phyloP scores from a whole-genome alignment of 1,140 invertebrate genomes.

The Adoxophyes honmai region DNA sequence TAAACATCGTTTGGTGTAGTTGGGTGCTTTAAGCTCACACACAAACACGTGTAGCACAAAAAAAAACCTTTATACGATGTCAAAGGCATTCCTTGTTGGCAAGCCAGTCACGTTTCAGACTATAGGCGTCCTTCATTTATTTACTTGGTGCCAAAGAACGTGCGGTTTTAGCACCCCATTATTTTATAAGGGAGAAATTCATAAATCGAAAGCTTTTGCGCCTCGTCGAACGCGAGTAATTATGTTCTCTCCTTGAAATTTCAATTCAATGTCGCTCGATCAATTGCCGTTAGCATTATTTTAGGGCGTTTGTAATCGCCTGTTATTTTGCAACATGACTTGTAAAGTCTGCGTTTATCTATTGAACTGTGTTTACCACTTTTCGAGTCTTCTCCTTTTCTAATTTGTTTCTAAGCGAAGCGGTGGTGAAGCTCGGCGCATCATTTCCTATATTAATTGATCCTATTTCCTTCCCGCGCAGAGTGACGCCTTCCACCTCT shows the following conservation, averaged over 20 bases:
- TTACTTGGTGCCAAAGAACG: slow-evolving; percentile 19
- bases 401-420: slow-evolving; percentile 49
- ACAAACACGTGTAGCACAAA: slow-evolving; percentile 4
- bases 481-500: slow-evolving; percentile 67
- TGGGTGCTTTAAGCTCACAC: neutral
- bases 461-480: slow-evolving; percentile 39
- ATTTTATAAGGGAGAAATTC: slow-evolving; percentile 12
- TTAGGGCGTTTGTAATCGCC: too few relatives aligned
- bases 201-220: slow-evolving; percentile 4
- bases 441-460: slow-evolving; percentile 34
- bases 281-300: too few relatives aligned
- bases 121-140: slow-evolving; percentile 30
- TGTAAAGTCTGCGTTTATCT: too few relatives aligned
- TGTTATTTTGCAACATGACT: too few relatives aligned
- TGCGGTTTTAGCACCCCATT: neutral
- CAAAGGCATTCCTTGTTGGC: slow-evolving; percentile 30
- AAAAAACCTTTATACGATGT: slow-evolving; percentile 23
- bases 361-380: slow-evolving; percentile 26
- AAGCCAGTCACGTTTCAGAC: slow-evolving; percentile 29
- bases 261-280: too few relatives aligned
- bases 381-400: slow-evolving; percentile 18
- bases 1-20: neutral
- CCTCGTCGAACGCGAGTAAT: neutral
- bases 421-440: slow-evolving; percentile 53
- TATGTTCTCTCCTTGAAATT: neutral